Conservation (phyloP, 2,113 vertebrate species). For the Callaeas wilsoni region DNA sequence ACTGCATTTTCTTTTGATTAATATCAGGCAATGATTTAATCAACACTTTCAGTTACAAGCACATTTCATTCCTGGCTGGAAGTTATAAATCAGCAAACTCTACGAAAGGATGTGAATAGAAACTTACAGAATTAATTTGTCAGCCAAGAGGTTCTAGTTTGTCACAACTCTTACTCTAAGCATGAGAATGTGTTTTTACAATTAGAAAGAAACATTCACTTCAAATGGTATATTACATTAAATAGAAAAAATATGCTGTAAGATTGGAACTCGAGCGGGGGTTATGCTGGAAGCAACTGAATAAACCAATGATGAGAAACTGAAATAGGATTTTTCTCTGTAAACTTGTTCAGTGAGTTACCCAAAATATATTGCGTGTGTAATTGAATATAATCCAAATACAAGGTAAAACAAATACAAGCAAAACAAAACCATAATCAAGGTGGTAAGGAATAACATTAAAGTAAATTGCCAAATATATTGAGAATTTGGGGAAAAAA, state of each 20-base stretch:
- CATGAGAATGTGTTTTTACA: conserved; percentile 1
- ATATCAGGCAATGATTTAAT: conserved; percentile 22
- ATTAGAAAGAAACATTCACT: conserved; percentile 5
- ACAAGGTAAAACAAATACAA: neutral
- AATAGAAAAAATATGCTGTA: conserved; percentile 1
- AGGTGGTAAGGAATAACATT: neutral
- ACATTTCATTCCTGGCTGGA: conserved; percentile 22
- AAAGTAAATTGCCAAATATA: neutral
- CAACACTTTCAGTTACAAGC: neutral
- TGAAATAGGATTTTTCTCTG: neutral
- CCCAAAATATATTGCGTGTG: neutral
- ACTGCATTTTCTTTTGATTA: neutral
- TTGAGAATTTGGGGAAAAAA: neutral
- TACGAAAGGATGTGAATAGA: conserved; percentile 4
- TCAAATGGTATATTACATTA: neutral
- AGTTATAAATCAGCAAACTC: conserved; percentile 18
- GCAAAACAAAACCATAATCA: neutral
- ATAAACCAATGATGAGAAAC: neutral
- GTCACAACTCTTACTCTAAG: neutral
- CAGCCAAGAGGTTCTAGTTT: conserved; percentile 29
- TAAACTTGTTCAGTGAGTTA: neutral
- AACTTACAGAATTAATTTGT: conserved; percentile 34
- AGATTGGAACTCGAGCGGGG: neutral
- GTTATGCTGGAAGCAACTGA: neutral
- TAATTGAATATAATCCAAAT: neutral